Conservation (phyloP, 2,113 vertebrate genomes). For the Entelurus aequoreus region DNA sequence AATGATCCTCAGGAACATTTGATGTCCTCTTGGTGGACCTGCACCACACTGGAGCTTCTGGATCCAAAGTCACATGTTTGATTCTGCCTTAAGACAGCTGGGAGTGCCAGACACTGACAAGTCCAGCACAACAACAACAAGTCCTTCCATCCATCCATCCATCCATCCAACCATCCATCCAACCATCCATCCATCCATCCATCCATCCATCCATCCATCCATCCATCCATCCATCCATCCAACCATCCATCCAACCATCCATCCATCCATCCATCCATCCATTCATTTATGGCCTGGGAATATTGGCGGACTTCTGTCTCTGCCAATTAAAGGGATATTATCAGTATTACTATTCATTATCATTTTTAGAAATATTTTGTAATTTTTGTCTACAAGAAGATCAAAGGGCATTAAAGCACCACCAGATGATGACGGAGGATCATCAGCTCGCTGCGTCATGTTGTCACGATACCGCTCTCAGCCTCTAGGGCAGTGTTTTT, state of each 20-base stretch:
- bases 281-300: not conserved
- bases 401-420: no score
- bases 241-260: not conserved
- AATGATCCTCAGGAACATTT: not conserved
- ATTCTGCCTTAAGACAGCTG: constrained; percentile 57
- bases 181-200: not conserved
- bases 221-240: not conserved
- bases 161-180: not conserved
- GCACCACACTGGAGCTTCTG: not conserved
- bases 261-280: not conserved
- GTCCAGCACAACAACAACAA: not conserved
- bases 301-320: no score
- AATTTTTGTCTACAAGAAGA: no score
- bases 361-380: no score
- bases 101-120: constrained; percentile 28
- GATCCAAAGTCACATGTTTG: constrained; percentile 31
- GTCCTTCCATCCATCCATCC: not conserved
- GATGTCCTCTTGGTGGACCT: not conserved
- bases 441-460: no score
- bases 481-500: no score
- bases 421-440: no score
- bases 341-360: no score
- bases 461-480: no score
- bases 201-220: no score
- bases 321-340: no score